Evolutionary conservation across 2,113 vertebrate genomes (phyloP), one percentile per base, ranked within the genome.

Genomic region (Rutilus rutilus): DNA sequence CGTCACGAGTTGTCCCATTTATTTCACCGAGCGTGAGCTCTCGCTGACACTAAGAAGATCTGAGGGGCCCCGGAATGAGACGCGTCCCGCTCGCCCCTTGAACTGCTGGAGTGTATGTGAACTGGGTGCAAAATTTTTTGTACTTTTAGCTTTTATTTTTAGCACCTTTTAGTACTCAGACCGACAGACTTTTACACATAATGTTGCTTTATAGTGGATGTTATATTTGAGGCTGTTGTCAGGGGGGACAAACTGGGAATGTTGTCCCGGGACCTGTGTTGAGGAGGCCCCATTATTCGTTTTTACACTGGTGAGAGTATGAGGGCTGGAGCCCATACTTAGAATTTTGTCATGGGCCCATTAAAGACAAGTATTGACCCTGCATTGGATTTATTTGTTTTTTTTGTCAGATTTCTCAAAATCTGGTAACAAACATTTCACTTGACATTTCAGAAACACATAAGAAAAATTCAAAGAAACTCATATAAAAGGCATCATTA

Each of bases 1-100:
- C 91, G 89, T 93, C 91, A 91, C 92, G 86, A 91, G 90, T 88
- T 90, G 90, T 90, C 90, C 94, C 92, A 92, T 92, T 92, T 91
- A 91, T 90, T 86, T 87, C 83, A 19, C 83, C 17, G 83, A 84
- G 85, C 84, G 50, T 33, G 73, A 67, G 75, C 85, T 87, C 83
- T 82, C 79, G 25, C 88, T 90, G 88, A 88, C 86, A 82, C 69
- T 84, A 71, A 88, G 65, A 87, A 86, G 85, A 90, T 89, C 86
- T 85, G 83, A 90, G 85, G 39, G 74, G 30, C 73, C 71, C 42
- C 33, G 21, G 19, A 21, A 60, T 64, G 60, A 86, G 83, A 87
- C 21, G 39, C 77, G 54, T 88, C 80, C 83, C 74, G 65, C 27
- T 82, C 25, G 52, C 45, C 60, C 69, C 30, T 39, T 17, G 8